Percentiles rank a stretch among this genome's conserved stretches.
These are phyloP conservation scores for Bombylius major DNA, from an alignment of 2,888 invertebrate species.

Conservation along the genomic window DNA sequence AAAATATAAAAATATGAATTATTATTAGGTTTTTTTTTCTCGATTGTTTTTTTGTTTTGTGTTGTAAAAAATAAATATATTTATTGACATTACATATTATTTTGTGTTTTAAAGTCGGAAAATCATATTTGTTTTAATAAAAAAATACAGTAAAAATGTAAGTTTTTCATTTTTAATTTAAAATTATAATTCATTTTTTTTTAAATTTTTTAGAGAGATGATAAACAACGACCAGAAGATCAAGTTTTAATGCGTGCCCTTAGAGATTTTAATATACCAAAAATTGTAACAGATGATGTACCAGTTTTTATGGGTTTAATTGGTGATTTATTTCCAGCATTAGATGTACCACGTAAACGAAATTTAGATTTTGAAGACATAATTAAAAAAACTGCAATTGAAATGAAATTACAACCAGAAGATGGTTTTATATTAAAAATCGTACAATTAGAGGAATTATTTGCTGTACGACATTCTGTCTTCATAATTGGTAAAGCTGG, in stretches of 20 bases:
- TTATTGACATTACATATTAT: too few relatives aligned
- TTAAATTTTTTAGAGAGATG: conserved; percentile 43
- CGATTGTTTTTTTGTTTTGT: too few relatives aligned
- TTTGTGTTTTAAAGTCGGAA: background rate
- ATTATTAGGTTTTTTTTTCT: background rate
- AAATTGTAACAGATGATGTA: conserved; percentile 84
- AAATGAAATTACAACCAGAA: conserved; percentile 80
- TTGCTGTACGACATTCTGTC: conserved; percentile 89
- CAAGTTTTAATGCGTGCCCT: conserved; percentile 89
- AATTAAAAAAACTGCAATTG: conserved; percentile 62
- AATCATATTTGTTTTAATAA: background rate
- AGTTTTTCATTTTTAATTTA: background rate
- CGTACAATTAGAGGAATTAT: conserved; percentile 83
- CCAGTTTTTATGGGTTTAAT: conserved; percentile 90
- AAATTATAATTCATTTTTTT: background rate
- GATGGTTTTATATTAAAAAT: conserved; percentile 77
- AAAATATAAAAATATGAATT: background rate
- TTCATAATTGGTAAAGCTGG: conserved; percentile 78
- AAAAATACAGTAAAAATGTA: background rate
- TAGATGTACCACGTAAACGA: conserved; percentile 82
- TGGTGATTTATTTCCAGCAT: conserved; percentile 81
- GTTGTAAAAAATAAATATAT: too few relatives aligned
- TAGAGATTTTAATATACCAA: conserved; percentile 88
- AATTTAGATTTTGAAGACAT: conserved; percentile 72
- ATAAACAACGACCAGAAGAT: conserved; percentile 69